Evolutionary conservation across 1,140 invertebrate genomes (phyloP), one percentile per base, ranked within the genome.

Genomic region (Coelopa frigida): DNA sequence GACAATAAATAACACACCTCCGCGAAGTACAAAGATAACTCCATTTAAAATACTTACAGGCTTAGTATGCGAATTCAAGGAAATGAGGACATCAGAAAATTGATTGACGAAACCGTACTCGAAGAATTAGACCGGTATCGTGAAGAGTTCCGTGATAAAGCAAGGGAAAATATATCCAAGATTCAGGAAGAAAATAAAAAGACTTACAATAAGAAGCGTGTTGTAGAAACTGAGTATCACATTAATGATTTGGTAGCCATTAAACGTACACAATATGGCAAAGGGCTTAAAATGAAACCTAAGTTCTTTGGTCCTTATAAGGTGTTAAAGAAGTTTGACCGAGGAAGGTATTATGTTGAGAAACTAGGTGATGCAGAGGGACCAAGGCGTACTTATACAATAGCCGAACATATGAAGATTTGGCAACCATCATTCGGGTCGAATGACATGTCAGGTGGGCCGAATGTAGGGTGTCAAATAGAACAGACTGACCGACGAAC

Each of bases 221-320:
- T 48, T 18, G 44, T 22, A 14, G 39, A 44, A 12, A 70, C 65
- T 46, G 40, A 56, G 10, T 48, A 50, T 10, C 56, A 57, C 17
- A 59, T 70, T 45, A 22, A 26, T 15, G 41, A 43, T 18, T 23
- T 63, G 33, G 61, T 71, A 5, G 68, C 61, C 8, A 70, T 70
- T 8, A 61, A 67, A 39, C 44, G 63, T 37, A 70, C 70, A 2
- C 67, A 70, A 27, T 61, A 58, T 45, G 53, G 52, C 3, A 38
- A 47, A 20, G 67, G 59, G 7, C 22, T 59, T 6, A 73, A 73
- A 38, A 20, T 72, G 8, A 49, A 56, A 18, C 48, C 44, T 12
- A 70, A 70, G 31, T 73, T 51, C 44, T 36, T 72, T 17, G 68
- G 67, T 14, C 67, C 68, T 3, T 72, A 73, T 39, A 23, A 49